Base-by-base conservation (phyloP, 2,888 invertebrate genomes). In the Danaus chrysippus region DNA sequence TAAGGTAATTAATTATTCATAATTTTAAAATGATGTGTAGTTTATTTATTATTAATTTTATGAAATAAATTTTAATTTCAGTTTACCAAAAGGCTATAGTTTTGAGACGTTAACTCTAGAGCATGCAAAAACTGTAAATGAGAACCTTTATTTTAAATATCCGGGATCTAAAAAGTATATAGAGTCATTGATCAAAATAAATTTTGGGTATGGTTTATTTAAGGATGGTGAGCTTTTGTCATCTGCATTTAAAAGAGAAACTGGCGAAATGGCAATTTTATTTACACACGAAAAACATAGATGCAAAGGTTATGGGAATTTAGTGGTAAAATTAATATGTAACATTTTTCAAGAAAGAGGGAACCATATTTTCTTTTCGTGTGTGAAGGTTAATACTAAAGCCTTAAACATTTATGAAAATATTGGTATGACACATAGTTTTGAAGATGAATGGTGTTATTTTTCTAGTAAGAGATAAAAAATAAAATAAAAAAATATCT, bases 251-350 rank as follows among this genome's bases (percentile, higher is more conserved):
- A 67, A 83, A 9, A 81, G 78, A 23, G 83, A 85, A 71, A 71
- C 68, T 52, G 86, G 87, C 1, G 73, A 76, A 1, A 67, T 86
- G 0, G 70, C 76, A 0, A 84, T 86, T 62, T 65, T 86, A 11
- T 86, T 76, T 49, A 84, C 83, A 0, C n/a, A 82, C 15, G 76
- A 82, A 63, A 68, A 74, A 2, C 72, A 84, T 1, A 81, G 86
- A 63, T 74, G 74, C 13, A 79, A 79, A 61, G 85, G 85, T 0
- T 85, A 82, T 53, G 85, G 76, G 0, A 78, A 77, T 55, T 46
- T 81, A 17, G 64, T 83, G 0, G 42, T 81, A 0, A 84, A 83
- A 67, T 42, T 79, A 0, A 73, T 81, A 5, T 70, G 75, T 10
- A 81, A 86, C 61, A 66, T 74, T 3, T 55, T 79, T n/a, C 65